These are phyloP conservation scores for Apocheima hispidaria DNA, from an alignment of 2,888 invertebrate genomes.

Conservation along the genomic window DNA sequence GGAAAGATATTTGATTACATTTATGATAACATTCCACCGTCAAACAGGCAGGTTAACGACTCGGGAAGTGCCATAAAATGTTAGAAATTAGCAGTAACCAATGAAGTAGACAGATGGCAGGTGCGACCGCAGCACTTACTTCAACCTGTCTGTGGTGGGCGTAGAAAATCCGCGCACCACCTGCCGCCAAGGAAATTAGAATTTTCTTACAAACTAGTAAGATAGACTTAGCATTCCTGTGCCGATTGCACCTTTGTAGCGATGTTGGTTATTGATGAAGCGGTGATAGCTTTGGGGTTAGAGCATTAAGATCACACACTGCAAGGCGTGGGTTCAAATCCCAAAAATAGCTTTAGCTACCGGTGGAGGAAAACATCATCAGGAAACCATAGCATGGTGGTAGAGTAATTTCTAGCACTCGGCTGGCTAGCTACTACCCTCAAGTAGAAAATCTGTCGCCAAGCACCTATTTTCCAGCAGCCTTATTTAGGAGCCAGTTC, in stretches of 20 bases:
- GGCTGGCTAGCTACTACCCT: too few species aligned
- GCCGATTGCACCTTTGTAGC: neutral
- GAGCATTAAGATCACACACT: too few species aligned
- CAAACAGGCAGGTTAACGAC: slow-evolving; percentile 8
- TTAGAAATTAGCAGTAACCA: slow-evolving; percentile 20
- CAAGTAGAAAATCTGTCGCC: too few species aligned
- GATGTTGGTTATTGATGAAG: too few species aligned
- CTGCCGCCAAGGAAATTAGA: slow-evolving; percentile 72
- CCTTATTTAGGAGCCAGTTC: too few species aligned
- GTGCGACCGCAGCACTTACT: slow-evolving; percentile 38
- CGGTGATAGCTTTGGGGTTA: too few species aligned
- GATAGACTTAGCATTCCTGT: slow-evolving; percentile 2
- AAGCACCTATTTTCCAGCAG: too few species aligned
- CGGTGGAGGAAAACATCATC: too few species aligned
- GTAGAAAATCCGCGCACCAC: slow-evolving; percentile 69
- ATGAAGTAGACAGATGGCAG: slow-evolving; percentile 20
- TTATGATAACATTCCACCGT: neutral
- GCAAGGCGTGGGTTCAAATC: too few species aligned
- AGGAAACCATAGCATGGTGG: too few species aligned
- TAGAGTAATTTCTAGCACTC: too few species aligned
- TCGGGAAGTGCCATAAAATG: slow-evolving; percentile 29
- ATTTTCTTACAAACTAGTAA: slow-evolving; percentile 61
- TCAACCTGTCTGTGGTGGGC: slow-evolving; percentile 51
- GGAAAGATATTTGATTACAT: neutral
- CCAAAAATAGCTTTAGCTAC: too few species aligned